Evolutionary conservation across 1,140 invertebrate genomes (phyloP).

Genomic region (Diabrotica undecimpunctata): DNA sequence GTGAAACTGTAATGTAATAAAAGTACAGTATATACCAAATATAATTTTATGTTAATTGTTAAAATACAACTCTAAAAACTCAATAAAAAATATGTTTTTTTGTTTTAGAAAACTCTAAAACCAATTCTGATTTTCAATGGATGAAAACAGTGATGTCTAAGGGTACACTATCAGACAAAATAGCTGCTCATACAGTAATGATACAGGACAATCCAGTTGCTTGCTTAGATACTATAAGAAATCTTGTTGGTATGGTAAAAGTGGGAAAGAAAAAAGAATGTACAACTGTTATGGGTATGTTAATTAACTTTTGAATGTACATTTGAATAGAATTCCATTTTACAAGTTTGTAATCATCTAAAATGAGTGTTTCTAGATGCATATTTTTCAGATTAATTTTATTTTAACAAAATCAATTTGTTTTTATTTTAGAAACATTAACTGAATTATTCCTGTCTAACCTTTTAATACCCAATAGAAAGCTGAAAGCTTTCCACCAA

Average conservation of each 20-base stretch:
- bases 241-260: conserved; percentile 74
- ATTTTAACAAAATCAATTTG: too few species aligned
- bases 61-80: too few species aligned
- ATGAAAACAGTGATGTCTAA: conserved; percentile 73
- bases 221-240: conserved; percentile 67
- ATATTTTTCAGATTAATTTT: too few species aligned
- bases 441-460: conserved; percentile 75
- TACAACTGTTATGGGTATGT: conserved; percentile 59
- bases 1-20: too few species aligned
- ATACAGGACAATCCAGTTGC: conserved; percentile 84
- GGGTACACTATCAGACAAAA: conserved; percentile 80
- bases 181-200: conserved; percentile 77
- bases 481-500: conserved; percentile 71
- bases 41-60: too few species aligned
- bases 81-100: not conserved
- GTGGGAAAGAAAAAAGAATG: conserved; percentile 77
- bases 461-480: conserved; percentile 67
- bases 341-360: too few species aligned
- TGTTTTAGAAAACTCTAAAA: conserved; percentile 50
- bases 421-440: conserved; percentile 57
- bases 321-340: conserved; percentile 6
- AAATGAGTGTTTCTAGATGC: too few species aligned
- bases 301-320: conserved; percentile 9
- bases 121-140: conserved; percentile 63
- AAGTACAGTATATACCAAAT: too few species aligned